A percentile compares a stretch with the other conserved stretches of the same genome.
Evolutionary conservation across 1,140 invertebrate species (phyloP).

Genomic region (Choristoneura fumiferana): DNA sequence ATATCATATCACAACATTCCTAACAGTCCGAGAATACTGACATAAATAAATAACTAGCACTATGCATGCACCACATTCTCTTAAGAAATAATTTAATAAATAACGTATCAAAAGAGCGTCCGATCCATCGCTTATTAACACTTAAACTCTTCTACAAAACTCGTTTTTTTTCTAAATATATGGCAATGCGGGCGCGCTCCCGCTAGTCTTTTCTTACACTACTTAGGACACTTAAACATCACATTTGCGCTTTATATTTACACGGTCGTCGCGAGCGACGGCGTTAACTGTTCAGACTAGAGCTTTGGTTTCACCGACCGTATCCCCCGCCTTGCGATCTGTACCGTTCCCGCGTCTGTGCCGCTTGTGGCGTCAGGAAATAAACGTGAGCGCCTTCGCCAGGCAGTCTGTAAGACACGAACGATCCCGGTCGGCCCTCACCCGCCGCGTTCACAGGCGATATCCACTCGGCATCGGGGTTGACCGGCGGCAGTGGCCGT

Average conservation of each 20-base stretch:
- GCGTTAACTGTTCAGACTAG: constrained; percentile 65
- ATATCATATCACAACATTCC: constrained; percentile 45
- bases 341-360: constrained; percentile 77
- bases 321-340: constrained; percentile 69
- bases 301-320: constrained; percentile 74
- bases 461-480: constrained; percentile 85
- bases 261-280: constrained; percentile 47
- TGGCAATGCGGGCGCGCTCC: constrained; percentile 60
- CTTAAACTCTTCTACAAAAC: constrained; percentile 31
- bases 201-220: constrained; percentile 74
- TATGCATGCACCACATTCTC: constrained; percentile 69
- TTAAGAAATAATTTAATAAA: constrained; percentile 73
- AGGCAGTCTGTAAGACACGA: constrained; percentile 84
- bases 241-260: constrained; percentile 77
- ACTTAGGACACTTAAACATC: constrained; percentile 77
- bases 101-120: constrained; percentile 48
- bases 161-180: constrained; percentile 60
- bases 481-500: constrained; percentile 79
- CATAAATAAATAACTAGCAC: constrained; percentile 74
- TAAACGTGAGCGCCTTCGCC: constrained; percentile 86
- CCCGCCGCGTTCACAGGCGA: constrained; percentile 63
- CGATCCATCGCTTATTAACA: constrained; percentile 46
- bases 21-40: constrained; percentile 63
- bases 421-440: constrained; percentile 76
- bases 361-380: constrained; percentile 85